Conservation (phyloP, 2,888 invertebrate genomes). For the Philopedon plagiatum region DNA sequence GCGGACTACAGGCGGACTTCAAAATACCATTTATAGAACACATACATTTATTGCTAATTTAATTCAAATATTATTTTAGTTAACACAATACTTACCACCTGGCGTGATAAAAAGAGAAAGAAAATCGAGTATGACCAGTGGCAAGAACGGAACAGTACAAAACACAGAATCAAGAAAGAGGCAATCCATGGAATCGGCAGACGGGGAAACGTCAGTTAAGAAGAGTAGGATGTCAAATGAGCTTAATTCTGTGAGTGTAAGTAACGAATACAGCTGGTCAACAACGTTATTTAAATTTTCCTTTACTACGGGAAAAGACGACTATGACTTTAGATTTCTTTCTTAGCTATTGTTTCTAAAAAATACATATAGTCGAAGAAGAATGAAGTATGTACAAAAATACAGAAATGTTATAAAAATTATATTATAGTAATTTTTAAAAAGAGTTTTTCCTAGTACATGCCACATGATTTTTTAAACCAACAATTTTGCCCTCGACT, state of each 20-base stretch:
- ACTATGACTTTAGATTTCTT: too few species aligned
- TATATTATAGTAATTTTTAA: too few species aligned
- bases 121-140: conserved; percentile 71
- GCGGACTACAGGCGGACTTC: too few species aligned
- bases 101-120: conserved; percentile 81
- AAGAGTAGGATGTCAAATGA: conserved; percentile 64
- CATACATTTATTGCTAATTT: too few species aligned
- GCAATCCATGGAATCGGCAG: conserved; percentile 55
- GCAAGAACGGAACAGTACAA: conserved; percentile 46
- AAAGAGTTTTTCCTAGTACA: neutral
- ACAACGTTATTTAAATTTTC: too few species aligned
- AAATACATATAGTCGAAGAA: too few species aligned
- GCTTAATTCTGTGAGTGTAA: conserved; percentile 59
- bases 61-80: conserved; percentile 66
- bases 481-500: conserved; percentile 26
- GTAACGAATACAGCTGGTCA: too few species aligned
- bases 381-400: too few species aligned
- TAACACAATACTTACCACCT: conserved; percentile 80
- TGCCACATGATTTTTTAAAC: conserved; percentile 4
- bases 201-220: conserved; percentile 57
- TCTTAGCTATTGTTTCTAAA: too few species aligned
- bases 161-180: conserved; percentile 59
- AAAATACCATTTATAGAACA: too few species aligned
- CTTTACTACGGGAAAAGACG: too few species aligned
- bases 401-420: too few species aligned